phyloP scores from a whole-genome alignment of 2,888 invertebrate genomes.

The Deroplatys truncata region DNA sequence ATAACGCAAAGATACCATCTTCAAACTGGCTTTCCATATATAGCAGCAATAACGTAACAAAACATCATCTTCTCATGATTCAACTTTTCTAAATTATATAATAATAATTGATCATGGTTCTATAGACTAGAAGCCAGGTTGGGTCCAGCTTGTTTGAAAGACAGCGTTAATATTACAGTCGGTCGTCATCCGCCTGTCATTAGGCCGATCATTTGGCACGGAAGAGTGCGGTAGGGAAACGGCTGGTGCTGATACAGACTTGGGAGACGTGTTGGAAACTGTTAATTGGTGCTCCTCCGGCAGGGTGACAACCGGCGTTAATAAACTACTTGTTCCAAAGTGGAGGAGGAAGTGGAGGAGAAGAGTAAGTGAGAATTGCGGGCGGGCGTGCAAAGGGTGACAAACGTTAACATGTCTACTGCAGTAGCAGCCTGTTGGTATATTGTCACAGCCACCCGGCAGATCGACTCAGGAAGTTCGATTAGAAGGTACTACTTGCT shows the following conservation, averaged over 20 bases:
- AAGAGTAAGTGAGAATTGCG: not conserved
- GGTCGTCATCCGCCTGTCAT: not conserved
- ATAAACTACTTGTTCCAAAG: not conserved
- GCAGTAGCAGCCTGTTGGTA: not conserved
- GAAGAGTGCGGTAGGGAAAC: not conserved
- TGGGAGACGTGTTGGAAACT: not conserved
- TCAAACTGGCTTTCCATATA: too few relatives aligned
- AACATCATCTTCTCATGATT: too few relatives aligned
- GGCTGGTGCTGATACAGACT: not conserved
- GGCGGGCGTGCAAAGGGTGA: not conserved
- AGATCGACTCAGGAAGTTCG: not conserved
- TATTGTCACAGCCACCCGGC: not conserved
- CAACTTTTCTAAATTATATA: too few relatives aligned
- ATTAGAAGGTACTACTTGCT: not conserved
- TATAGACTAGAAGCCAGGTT: too few relatives aligned
- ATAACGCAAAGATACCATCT: too few relatives aligned
- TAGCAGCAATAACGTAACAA: too few relatives aligned
- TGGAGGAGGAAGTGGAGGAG: not conserved
- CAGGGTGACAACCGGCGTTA: not conserved
- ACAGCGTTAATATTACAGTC: not conserved
- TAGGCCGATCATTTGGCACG: not conserved
- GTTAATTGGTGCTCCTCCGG: not conserved
- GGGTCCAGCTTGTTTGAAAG: not conserved
- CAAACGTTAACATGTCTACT: not conserved
- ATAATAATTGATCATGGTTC: too few relatives aligned